Percentiles rank a stretch among this genome's conserved stretches.
phyloP scores from a whole-genome alignment of 2,888 invertebrate genomes.

The Torymus aiolomorphi region DNA sequence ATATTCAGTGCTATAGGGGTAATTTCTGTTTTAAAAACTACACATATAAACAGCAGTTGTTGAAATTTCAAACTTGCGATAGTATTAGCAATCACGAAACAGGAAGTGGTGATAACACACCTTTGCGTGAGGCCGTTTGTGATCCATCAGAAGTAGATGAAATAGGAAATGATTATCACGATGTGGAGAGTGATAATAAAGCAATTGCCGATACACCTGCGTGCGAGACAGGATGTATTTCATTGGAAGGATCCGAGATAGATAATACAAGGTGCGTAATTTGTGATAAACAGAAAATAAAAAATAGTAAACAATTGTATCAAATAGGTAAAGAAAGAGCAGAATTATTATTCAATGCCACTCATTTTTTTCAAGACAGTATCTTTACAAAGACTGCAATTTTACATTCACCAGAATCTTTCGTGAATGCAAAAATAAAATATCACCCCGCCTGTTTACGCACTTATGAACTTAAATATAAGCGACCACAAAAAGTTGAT shows the following conservation, averaged over 20 bases:
- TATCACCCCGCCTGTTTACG: slow-evolving; percentile 8
- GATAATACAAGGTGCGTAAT: not conserved
- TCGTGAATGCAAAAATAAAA: slow-evolving; percentile 1
- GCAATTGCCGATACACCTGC: too few relatives aligned
- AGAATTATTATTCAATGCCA: not conserved
- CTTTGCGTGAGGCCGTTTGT: too few relatives aligned
- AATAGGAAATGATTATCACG: too few relatives aligned
- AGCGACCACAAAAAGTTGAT: not conserved
- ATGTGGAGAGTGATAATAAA: too few relatives aligned
- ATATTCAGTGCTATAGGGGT: too few relatives aligned
- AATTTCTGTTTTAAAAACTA: slow-evolving; percentile 7
- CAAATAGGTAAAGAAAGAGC: slow-evolving; percentile 5
- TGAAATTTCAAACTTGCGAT: not conserved
- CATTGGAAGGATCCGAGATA: too few relatives aligned
- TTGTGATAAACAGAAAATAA: not conserved
- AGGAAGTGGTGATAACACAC: too few relatives aligned
- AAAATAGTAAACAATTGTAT: not conserved
- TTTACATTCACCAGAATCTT: not conserved
- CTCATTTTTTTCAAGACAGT: not conserved
- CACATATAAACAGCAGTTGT: not conserved
- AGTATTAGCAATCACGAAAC: not conserved
- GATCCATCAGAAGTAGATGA: not conserved
- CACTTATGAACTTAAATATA: slow-evolving; percentile 12
- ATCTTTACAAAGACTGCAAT: slow-evolving; percentile 16
- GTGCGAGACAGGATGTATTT: too few relatives aligned